These are phyloP conservation scores for Polyploca ridens DNA, from an alignment of 2,888 invertebrate species.

Conservation along the genomic window DNA sequence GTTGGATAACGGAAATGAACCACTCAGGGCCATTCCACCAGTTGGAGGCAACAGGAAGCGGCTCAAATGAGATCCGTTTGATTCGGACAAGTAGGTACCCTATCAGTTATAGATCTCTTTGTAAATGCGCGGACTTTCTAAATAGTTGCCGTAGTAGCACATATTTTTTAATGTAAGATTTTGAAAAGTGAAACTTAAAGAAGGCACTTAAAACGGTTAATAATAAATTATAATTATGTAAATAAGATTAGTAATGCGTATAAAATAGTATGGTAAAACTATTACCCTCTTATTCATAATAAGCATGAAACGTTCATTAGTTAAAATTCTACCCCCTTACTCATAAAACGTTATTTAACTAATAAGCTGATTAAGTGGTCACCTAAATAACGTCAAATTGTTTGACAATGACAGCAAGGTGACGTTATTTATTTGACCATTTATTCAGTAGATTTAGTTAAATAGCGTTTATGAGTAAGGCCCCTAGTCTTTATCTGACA, in stretches of 20 bases:
- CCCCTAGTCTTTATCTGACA: no score
- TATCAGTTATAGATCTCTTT: background rate
- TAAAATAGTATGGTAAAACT: slow-evolving; percentile 14
- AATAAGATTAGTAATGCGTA: slow-evolving; percentile 16
- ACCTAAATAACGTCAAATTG: no score
- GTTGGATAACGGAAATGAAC: slow-evolving; percentile 60
- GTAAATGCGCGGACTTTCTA: background rate
- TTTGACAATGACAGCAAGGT: no score
- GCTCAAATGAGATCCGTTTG: slow-evolving; percentile 55
- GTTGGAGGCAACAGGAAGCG: slow-evolving; percentile 49
- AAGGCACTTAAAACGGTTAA: background rate
- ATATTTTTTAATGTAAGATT: background rate
- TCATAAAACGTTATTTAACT: no score
- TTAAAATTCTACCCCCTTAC: no score
- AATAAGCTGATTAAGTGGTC: no score
- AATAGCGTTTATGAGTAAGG: no score
- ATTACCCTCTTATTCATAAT: no score
- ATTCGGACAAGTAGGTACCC: slow-evolving; percentile 23
- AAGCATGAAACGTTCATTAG: no score
- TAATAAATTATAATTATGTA: background rate
- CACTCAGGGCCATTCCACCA: slow-evolving; percentile 39
- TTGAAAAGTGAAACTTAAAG: background rate
- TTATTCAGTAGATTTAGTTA: no score
- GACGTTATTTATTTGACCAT: no score
- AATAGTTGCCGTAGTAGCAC: background rate